Conservation (phyloP, 2,888 invertebrate species). For the Argyresthia albistria region DNA sequence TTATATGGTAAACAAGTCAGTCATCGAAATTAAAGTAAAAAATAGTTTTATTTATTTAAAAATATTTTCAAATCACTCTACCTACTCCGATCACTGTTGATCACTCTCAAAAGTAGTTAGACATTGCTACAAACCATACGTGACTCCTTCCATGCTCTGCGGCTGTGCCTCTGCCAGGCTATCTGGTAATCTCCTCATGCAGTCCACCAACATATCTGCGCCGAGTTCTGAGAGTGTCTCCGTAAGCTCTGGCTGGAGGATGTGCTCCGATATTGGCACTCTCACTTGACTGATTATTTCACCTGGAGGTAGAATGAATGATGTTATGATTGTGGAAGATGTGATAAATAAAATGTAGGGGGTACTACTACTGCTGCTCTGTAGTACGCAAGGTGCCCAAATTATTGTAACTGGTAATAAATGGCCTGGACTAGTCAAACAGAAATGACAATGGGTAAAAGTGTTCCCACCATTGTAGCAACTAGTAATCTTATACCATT, state of each 20-base stretch:
- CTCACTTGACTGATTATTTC: conserved; percentile 75
- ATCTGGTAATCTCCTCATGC: conserved; percentile 72
- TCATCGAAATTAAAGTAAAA: no score
- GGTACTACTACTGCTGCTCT: not conserved
- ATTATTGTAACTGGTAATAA: no score
- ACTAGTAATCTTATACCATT: no score
- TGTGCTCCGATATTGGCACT: conserved; percentile 67
- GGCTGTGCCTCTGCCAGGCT: conserved; percentile 69
- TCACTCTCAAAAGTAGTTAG: not conserved
- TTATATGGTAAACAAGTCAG: no score
- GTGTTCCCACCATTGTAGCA: no score
- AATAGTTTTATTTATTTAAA: no score
- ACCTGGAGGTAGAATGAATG: conserved; percentile 33
- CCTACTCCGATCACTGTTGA: no score
- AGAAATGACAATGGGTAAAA: no score
- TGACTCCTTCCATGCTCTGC: conserved; percentile 75
- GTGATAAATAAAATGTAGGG: not conserved
- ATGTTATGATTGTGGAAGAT: no score
- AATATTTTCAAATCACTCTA: no score
- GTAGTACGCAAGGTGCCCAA: not conserved
- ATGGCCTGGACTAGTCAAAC: no score
- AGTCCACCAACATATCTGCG: conserved; percentile 76
- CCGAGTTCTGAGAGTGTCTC: conserved; percentile 77
- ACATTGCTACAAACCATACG: conserved; percentile 75
- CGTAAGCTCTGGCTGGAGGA: conserved; percentile 77